phyloP scores from a whole-genome alignment of 2,888 invertebrate genomes.

The Noctua comes region DNA sequence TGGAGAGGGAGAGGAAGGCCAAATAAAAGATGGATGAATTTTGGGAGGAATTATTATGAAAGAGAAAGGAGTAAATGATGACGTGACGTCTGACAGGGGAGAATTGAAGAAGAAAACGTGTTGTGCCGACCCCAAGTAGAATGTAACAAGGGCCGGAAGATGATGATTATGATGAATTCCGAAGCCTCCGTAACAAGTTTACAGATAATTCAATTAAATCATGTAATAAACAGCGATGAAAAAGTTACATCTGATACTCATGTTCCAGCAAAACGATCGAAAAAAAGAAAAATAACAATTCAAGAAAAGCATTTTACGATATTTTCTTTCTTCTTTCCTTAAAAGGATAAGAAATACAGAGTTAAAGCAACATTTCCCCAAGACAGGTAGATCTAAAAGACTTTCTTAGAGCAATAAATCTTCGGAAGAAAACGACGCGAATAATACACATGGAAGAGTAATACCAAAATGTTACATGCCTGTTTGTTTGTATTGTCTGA shows the following conservation, averaged over 20 bases:
- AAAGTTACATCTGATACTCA: background rate
- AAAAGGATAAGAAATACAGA: background rate
- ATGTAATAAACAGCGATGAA: background rate
- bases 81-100: no score
- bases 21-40: no score
- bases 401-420: constrained; percentile 30
- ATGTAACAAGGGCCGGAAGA: no score
- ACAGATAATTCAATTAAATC: background rate
- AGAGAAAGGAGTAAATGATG: no score
- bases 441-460: constrained; percentile 20
- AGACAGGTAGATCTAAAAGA: constrained; percentile 12
- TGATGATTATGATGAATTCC: no score
- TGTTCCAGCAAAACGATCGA: background rate
- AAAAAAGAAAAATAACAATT: background rate
- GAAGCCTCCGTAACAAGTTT: background rate
- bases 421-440: constrained; percentile 26
- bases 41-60: no score
- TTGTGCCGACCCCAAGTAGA: no score
- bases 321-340: background rate
- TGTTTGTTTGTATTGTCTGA: constrained; percentile 18
- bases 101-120: no score
- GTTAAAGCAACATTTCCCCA: constrained; percentile 12
- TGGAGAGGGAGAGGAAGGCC: no score
- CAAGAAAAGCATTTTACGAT: background rate
- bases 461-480: constrained; percentile 15